These are phyloP conservation scores for Arion vulgaris DNA, from an alignment of 1,140 invertebrate genomes.

Conservation along the genomic window DNA sequence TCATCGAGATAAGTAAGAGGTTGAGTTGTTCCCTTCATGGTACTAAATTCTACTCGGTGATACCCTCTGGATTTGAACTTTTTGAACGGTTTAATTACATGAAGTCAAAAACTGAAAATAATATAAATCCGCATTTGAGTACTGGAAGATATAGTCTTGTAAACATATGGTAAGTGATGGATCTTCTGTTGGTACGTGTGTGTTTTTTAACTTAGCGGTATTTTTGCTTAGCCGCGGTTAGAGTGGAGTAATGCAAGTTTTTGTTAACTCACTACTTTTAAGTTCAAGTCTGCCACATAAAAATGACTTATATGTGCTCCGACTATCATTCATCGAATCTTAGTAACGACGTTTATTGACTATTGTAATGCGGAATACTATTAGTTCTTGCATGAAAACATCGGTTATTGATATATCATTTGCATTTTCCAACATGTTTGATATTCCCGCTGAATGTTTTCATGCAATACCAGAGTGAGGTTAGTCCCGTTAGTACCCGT, in stretches of 20 bases:
- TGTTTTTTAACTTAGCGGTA: not conserved
- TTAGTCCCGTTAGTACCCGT: conserved; percentile 4
- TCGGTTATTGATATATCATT: not conserved
- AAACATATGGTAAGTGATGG: not conserved
- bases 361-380: not conserved
- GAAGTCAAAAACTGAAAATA: not conserved
- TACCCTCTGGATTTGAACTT: conserved; percentile 2
- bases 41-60: not conserved
- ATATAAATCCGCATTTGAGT: not conserved
- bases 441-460: conserved; percentile 7
- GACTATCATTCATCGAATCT: no score
- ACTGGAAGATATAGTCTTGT: not conserved
- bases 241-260: no score
- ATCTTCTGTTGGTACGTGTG: no score
- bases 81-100: conserved; percentile 1
- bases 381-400: not conserved
- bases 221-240: no score
- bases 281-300: no score
- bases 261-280: no score
- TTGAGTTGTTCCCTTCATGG: conserved; percentile 41
- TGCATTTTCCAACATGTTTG: not conserved
- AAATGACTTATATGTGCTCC: no score
- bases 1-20: conserved; percentile 25
- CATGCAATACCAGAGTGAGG: conserved; percentile 1
- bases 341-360: not conserved